These are phyloP conservation scores for Andrena cerasifolii DNA, from an alignment of 1,140 invertebrate species.

Conservation along the genomic window DNA sequence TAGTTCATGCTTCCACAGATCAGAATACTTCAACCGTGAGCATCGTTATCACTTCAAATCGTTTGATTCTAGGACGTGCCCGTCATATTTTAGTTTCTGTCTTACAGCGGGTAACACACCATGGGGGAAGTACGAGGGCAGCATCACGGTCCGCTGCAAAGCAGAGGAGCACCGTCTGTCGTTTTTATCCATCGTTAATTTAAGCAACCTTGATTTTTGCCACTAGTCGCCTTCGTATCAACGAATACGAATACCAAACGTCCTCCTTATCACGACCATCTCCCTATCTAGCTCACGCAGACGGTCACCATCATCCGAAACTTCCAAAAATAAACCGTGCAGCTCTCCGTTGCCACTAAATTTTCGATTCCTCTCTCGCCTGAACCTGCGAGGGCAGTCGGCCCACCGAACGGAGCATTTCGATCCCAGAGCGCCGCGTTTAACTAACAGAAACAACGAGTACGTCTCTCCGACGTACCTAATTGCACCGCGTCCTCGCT, in stretches of 20 bases:
- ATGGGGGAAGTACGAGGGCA: slow-evolving; percentile 38
- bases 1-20: too few species aligned
- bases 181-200: slow-evolving; percentile 61
- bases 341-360: background rate
- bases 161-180: slow-evolving; percentile 3
- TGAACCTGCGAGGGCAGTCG: too few species aligned
- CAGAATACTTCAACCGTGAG: too few species aligned
- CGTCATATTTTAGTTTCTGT: too few species aligned
- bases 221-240: slow-evolving; percentile 41
- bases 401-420: too few species aligned
- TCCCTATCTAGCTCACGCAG: slow-evolving; percentile 39
- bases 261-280: slow-evolving; percentile 52
- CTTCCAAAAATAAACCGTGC: slow-evolving; percentile 35
- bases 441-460: too few species aligned
- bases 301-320: slow-evolving; percentile 5
- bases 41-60: too few species aligned
- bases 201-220: slow-evolving; percentile 65
- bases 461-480: too few species aligned
- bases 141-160: slow-evolving; percentile 1
- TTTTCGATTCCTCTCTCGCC: background rate
- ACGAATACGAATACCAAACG: slow-evolving; percentile 53
- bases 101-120: too few species aligned
- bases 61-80: too few species aligned
- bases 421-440: too few species aligned
- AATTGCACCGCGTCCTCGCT: too few species aligned